Percentiles rank a stretch among this genome's conserved stretches.
phyloP scores from a whole-genome alignment of 2,113 vertebrate species.

The Puffinus mauretanicus region DNA sequence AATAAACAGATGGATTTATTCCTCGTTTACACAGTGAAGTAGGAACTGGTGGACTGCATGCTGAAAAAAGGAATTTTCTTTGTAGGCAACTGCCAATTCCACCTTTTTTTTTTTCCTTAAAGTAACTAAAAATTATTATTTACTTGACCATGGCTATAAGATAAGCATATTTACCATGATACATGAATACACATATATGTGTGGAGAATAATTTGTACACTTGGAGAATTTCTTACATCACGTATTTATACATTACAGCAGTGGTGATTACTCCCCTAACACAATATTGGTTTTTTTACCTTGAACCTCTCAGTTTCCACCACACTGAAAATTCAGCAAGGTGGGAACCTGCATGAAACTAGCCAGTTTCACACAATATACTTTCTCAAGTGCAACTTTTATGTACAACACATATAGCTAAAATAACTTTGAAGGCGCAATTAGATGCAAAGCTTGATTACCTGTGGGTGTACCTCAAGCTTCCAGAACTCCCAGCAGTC shows the following conservation, averaged over 20 bases:
- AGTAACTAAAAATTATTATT: background rate
- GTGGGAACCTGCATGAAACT: background rate
- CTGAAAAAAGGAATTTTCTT: background rate
- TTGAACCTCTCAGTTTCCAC: background rate
- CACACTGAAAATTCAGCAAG: background rate
- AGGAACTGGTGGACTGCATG: background rate
- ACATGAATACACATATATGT: background rate
- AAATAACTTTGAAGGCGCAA: slow-evolving; percentile 34
- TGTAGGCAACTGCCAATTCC: background rate
- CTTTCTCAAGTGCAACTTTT: background rate
- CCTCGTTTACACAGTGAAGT: background rate
- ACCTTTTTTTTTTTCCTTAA: background rate
- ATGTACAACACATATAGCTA: background rate
- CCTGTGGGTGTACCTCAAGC: background rate
- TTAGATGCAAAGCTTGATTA: slow-evolving; percentile 51
- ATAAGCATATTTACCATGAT: background rate
- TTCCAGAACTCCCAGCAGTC: background rate
- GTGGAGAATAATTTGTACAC: background rate
- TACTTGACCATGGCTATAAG: background rate
- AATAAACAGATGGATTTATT: background rate
- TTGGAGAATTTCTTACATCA: background rate
- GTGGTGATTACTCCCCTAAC: background rate
- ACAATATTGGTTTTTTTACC: background rate
- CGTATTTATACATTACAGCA: background rate
- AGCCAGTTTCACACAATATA: background rate